Evolutionary conservation across 1,140 invertebrate species (phyloP), one percentile per base, ranked within the genome.

Genomic region (Adoxophyes honmai): DNA sequence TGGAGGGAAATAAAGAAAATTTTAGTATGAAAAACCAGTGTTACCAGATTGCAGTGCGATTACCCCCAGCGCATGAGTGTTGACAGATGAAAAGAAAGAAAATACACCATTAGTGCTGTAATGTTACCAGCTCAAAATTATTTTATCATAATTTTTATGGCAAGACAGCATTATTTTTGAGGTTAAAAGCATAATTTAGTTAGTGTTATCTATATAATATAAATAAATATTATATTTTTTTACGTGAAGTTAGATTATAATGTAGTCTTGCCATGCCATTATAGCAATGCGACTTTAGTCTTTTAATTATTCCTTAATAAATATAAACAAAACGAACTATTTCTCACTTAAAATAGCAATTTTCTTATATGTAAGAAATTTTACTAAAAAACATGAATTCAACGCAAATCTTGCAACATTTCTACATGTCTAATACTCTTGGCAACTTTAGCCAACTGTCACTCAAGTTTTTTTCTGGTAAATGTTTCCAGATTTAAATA

Each of bases 1-100:
- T 44, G 15, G 59, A 58, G 48, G 15, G 59, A 58, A 42, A 62
- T 57, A 56, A 37, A 36, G 37, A 57, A 38, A 55, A 65, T 68
- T 73, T 86, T 83, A 86, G 78, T 85, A 76, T 73, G 81, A 79
- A 80, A 76, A 72, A 81, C 83, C 81, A 71, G 77, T 86, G 86
- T 88, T 87, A 86, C 86, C 86, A 87, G 77, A 75, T 87, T 79
- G 83, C 75, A 81, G 83, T 82, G 83, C 80, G 77, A 79, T 80
- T 84, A 82, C 71, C 81, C 85, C 82, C 79, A 79, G 79, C 79
- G 73, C 55, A 65, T 68, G 79, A 82, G 70, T 83, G 83, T 88
- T 81, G 82, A 68, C 72, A 81, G 78, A 86, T 88, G 82, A 61
- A 88, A 78, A 88, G 78, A 84, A 73, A 85, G 77, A 86, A 86